Evolutionary conservation across 37 sponge, comb jelly and placozoan genomes (phyloP).

Genomic region (Bolinopsis microptera): DNA sequence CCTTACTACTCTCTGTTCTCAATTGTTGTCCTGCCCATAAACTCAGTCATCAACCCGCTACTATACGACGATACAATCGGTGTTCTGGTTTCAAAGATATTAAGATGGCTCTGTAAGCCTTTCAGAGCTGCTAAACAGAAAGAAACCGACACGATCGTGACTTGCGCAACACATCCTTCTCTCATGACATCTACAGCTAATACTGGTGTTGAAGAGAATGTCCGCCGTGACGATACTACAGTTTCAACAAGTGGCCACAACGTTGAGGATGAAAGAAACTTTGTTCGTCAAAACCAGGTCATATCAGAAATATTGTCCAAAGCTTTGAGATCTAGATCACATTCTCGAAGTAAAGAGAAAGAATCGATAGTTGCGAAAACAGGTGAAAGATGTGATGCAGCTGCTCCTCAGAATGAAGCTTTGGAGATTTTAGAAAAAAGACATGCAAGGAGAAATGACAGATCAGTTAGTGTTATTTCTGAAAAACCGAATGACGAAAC

Average conservation of each 20-base stretch:
- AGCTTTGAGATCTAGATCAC: background rate
- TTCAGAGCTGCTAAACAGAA: background rate
- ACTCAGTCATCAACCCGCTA: conserved; percentile 12
- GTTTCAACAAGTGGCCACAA: background rate
- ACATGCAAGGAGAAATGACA: too few species aligned
- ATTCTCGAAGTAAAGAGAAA: background rate
- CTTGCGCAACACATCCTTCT: background rate
- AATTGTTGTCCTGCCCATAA: background rate
- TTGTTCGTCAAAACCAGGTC: background rate
- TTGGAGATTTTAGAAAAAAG: too few species aligned
- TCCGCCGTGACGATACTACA: background rate
- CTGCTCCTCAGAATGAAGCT: background rate
- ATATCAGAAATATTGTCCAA: background rate
- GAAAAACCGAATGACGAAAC: background rate
- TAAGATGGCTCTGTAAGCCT: background rate
- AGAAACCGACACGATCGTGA: background rate
- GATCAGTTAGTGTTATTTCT: too few species aligned
- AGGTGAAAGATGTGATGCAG: background rate
- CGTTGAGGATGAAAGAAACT: background rate
- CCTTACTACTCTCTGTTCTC: background rate
- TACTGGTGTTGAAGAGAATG: background rate
- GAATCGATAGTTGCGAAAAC: background rate
- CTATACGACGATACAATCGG: background rate
- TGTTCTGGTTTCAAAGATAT: background rate
- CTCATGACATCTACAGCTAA: background rate